Evolutionary conservation across 2,113 vertebrate species (phyloP), one percentile per base, ranked within the genome.

Genomic region (Perca fluviatilis): DNA sequence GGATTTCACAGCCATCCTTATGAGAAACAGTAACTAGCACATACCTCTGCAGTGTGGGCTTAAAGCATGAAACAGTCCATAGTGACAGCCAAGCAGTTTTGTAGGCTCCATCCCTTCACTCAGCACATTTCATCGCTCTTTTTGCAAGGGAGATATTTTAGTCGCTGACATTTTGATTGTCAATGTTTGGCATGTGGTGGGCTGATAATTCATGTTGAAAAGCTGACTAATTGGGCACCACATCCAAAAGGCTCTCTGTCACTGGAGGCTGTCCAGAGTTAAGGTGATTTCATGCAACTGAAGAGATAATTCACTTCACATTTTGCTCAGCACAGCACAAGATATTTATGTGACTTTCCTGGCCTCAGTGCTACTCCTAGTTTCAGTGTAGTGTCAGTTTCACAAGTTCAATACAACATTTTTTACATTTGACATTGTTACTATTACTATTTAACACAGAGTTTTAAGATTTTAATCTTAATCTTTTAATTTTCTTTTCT

Each of bases 81-180:
- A 23, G 56, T 50, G 70, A 74, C 14, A 50, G 64, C 46, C 3
- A 51, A 70, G 75, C 67, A 72, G 63, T 81, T 74, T 66, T 70
- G 53, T 6, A 40, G 57, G 66, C 23, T 85, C 84, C 74, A 67
- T 80, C 21, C 30, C 25, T 66, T 66, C 85, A 82, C 78, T 85
- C 81, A 77, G 75, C 78, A 90, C 54, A 83, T 83, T 82, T 80
- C 65, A 76, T 79, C 18, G 68, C 74, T 80, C 43, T 53, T 82
- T 77, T 65, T 79, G 63, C 25, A 54, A 66, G 56, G 16, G 46
- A 77, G 65, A 83, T 85, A 85, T 91, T 91, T 92, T 77, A 77
- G 81, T 88, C 65, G 2, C 49, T 90, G 90, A 89, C 90, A 91
- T 90, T 92, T 90, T 87, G 84, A 92, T 83, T 89, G 88, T 89